A percentile compares a stretch with the other conserved stretches of the same genome.
These are phyloP conservation scores for Troilus luridus DNA, from an alignment of 2,888 invertebrate species.

Conservation along the genomic window DNA sequence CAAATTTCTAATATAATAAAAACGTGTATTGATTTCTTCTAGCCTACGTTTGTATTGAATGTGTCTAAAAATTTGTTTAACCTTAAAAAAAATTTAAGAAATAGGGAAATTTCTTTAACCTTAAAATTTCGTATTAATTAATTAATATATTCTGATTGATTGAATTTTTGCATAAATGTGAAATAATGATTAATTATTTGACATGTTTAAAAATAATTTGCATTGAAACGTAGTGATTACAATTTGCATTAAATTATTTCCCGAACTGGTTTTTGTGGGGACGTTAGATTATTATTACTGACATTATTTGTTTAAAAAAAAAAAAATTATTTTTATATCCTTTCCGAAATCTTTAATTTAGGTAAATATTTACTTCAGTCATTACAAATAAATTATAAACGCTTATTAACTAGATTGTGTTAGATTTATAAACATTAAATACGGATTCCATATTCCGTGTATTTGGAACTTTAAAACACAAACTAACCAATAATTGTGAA, in stretches of 20 bases:
- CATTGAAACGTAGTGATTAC: background rate
- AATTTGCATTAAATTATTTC: background rate
- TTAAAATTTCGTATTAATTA: background rate
- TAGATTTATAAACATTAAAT: no score
- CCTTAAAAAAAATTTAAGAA: background rate
- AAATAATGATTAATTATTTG: slow-evolving; percentile 6
- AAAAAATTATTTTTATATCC: background rate
- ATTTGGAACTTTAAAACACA: no score
- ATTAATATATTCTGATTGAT: background rate
- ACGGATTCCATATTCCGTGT: no score
- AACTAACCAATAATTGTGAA: no score
- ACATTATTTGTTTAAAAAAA: background rate
- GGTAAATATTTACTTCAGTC: no score
- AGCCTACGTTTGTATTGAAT: no score
- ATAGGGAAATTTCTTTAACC: background rate
- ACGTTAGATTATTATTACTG: background rate
- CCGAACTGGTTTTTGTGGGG: background rate
- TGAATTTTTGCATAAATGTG: background rate
- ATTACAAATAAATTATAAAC: no score
- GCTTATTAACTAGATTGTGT: no score
- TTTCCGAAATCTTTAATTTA: no score
- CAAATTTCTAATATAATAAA: no score
- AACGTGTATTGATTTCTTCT: no score
- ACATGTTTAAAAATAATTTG: background rate
- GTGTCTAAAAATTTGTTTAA: no score